Evolutionary conservation across 2,113 vertebrate genomes (phyloP).

Genomic region (Pagrus major): DNA sequence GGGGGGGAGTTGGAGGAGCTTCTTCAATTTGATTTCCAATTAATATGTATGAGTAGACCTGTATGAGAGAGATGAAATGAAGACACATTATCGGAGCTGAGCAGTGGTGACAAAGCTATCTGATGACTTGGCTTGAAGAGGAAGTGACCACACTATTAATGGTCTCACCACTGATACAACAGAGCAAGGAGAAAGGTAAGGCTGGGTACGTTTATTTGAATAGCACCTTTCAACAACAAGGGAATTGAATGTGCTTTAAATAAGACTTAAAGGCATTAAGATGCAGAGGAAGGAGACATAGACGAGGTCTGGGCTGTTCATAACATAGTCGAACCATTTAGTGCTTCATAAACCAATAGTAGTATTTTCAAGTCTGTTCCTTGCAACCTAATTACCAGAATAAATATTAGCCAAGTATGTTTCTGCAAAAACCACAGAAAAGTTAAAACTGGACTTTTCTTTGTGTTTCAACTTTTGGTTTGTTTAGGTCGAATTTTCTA

Average conservation of each 20-base stretch:
- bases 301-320: not conserved
- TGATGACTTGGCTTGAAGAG: constrained; percentile 64
- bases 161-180: constrained; percentile 24
- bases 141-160: constrained; percentile 62
- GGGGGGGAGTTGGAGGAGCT: constrained; percentile 50
- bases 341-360: not conserved
- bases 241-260: not conserved
- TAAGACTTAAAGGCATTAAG: not conserved
- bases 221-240: not conserved
- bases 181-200: constrained; percentile 19
- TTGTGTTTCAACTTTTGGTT: too few relatives aligned
- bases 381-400: too few relatives aligned
- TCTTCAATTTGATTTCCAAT: constrained; percentile 74
- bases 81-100: constrained; percentile 68
- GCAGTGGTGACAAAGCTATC: constrained; percentile 68
- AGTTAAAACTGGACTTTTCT: too few relatives aligned
- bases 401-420: too few relatives aligned
- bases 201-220: constrained; percentile 11
- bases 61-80: constrained; percentile 61
- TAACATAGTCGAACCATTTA: not conserved
- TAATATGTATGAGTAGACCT: constrained; percentile 76
- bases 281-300: not conserved
- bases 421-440: too few relatives aligned
- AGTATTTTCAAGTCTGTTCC: not conserved
- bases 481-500: too few relatives aligned